Base-by-base conservation (phyloP, 1,140 invertebrate species). In the Penaeus vannamei region DNA sequence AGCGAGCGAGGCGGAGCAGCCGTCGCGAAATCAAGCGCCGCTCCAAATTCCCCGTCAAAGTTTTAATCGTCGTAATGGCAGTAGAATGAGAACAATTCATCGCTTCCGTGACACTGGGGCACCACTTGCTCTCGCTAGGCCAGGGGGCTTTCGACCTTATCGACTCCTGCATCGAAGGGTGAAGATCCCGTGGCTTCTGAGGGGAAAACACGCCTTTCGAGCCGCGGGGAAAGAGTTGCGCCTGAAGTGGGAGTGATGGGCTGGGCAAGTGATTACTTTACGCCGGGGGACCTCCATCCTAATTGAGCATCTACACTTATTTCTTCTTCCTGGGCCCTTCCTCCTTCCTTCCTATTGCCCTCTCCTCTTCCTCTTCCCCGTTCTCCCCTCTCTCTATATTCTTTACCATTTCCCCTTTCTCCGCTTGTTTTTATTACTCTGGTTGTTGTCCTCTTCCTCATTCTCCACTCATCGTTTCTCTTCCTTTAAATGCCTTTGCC, bases 31-130 rank as follows among this genome's bases (percentile, higher is more conserved):
- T 89, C 87, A 89, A 89, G 42, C 46, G 60, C 32, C 87, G 29
- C 22, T 53, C 83, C 87, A 84, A 89, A 89, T 84, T 64, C 82
- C 81, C 87, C 82, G 87, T 84, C 87, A 89, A 89, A 89, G 87
- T 89, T 89, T 89, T 89, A 89, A 89, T 89, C 87, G 87, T 80
- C 29, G 87, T 89, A 89, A 89, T 89, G 87, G 87, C 82, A 85
- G 87, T 77, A 89, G 87, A 89, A 89, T 89, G 87, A 89, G 87
- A 85, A 89, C 87, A 84, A 89, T 89, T 89, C 87, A 89, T 89
- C 87, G 66, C 29, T n/a, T 22, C 26, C 87, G 87, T 42, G 87
- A 64, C 53, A 89, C 69, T 69, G 76, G 36, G 87, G 69, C 87
- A 84, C 42, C 22, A 42, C 64, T 32, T n/a, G 62, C 79, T 14